Evolutionary conservation across 92 coral and sea anemone species (phyloP), one percentile per base, ranked within the genome.

Genomic region (Plumapathes pennacea): DNA sequence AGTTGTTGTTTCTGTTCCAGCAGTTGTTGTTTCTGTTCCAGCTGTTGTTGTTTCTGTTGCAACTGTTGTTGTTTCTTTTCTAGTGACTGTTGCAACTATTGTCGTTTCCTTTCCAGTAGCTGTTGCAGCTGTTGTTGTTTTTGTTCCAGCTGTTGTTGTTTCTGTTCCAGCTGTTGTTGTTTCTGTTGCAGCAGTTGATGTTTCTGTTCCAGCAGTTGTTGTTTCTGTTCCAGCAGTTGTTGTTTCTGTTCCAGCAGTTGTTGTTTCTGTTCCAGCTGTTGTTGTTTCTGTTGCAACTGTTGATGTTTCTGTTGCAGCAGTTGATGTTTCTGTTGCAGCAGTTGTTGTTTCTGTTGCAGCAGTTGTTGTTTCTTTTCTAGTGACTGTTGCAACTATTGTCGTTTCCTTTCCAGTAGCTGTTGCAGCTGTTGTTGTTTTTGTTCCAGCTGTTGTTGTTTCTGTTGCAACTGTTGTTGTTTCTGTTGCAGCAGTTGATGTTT

Each of bases 191-290:
- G 61, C 18, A 6, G 23, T 36, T 44, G 50, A 8, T 44, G 10
- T 18, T 18, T 13, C 10, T 44, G 18, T 20, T 12, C 26, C 55
- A 25, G 55, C 27, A 29, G 41, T 17, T 14, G 31, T 48, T 18
- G 24, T 12, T 31, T 21, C 2, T 22, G 24, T 27, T 11, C 36
- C 49, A 40, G 30, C 32, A 12, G 54, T 15, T 11, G 17, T 40
- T 23, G 39, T n/a, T n/a, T n/a, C n/a, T n/a, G n/a, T n/a, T n/a
- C n/a, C n/a, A 21, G 62, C 34, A 31, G 62, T 33, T 3, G 19
- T 31, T 4, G 13, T 22, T 25, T 14, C 26, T 5, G 4, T 13
- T 4, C 25, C 26, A 2, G 55, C 26, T n/a, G n/a, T n/a, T n/a
- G 53, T 25, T 6, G 7, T 20, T 10, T 9, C 11, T 44, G 21